Evolutionary conservation across 2,888 invertebrate species (phyloP), one percentile per base, ranked within the genome.

Genomic region (Cosmia pyralina): DNA sequence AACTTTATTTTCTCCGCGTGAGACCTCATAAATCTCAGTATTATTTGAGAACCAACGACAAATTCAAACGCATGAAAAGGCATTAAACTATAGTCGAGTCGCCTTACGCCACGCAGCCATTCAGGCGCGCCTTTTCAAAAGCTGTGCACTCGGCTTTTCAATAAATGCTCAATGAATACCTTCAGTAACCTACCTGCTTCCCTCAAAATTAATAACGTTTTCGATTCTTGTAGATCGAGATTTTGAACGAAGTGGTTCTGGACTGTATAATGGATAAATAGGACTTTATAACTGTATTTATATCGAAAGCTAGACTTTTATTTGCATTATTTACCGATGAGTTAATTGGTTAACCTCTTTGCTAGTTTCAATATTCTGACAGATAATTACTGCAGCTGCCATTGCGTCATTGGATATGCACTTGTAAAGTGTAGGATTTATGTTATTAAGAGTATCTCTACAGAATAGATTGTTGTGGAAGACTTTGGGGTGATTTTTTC

Each of bases 91-190:
- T 87, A 88, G 85, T 74, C 76, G 81, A 82, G 83, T 74, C 73
- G 69, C 71, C 84, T 83, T 81, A 84, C 85, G 88, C 85, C 85
- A 90, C 90, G 88, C 85, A 87, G 88, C 88, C 86, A 90, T 91
- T 89, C 88, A 89, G 83, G 86, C 88, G 81, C 87, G 90, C 89
- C 93, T 92, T 93, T 92, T 93, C 83, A 93, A 92, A 91, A 88
- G 89, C 90, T 90, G 77, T 83, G 85, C 88, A 85, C 82, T 87
- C 87, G 88, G 87, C 88, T 90, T 93, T 92, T 93, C 92, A 94
- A 94, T 94, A 93, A 93, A 92, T 89, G 89, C 90, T 89, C 90
- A 87, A 90, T 92, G 92, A 93, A 93, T 93, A 82, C 79, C 85
- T 77, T 38, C 64, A 72, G 72, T 86, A 89, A 90, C 88, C 87